Evolutionary conservation across 2,113 vertebrate species (phyloP), one percentile per base, ranked within the genome.

Genomic region (Myodes glareolus): DNA sequence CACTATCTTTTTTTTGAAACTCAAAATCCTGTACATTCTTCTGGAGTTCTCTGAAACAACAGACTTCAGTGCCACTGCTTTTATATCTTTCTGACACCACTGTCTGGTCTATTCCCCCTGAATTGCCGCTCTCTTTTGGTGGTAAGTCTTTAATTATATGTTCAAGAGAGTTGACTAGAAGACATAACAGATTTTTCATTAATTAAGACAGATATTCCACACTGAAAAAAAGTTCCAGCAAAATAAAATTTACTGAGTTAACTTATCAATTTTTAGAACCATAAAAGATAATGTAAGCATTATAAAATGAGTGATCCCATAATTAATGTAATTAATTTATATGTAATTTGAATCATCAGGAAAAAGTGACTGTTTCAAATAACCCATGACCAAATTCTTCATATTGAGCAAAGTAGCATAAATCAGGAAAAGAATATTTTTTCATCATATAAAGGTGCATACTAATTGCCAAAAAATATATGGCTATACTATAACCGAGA

Each of bases 161-260:
- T 72, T 89, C 67, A 52, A n/a, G 12, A 63, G 42, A 36, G 3
- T 52, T 31, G 61, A 90, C 96, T 96, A 65, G 5, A 90, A 89
- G 63, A 96, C 31, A 85, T 25, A 92, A 93, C 61, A 78, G 5
- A 12, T 92, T 52, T 84, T 68, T 50, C 39, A 88, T 82, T 52
- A 94, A 70, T 52, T 45, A 82, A 86, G 14, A 86, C 12, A 89
- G n/a, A 73, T 70, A 86, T 70, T 85, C 55, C 52, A 94, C 27
- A 65, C 1, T 82, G 67, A 90, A 81, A 73, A 73, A 73, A 25
- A 81, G 14, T 42, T 68, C 52, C 3, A 81, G 25, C 36, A 55
- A 58, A 81, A 16, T 21, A 80, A 80, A 7, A 52, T 80, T 50
- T 68, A 80, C 9, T 81, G 47, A 70, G 25, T 80, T 52, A 3